Conservation (phyloP, 1,140 invertebrate species). For the Macrotrachela quadricornifera region DNA sequence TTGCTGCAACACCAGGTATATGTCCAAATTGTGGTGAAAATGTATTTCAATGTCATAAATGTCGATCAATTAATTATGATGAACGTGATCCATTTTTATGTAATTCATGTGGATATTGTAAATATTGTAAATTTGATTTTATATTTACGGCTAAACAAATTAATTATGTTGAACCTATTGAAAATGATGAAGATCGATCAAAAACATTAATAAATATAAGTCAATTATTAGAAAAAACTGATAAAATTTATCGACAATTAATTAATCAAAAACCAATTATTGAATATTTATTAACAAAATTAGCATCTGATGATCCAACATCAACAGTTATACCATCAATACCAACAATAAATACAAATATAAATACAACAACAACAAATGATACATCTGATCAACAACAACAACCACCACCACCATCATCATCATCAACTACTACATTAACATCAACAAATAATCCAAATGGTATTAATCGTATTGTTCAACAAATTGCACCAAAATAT, state of each 20-base stretch:
- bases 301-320: constrained; percentile 7
- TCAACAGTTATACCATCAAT: no score
- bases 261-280: constrained; percentile 58
- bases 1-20: constrained; percentile 85
- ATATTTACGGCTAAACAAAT: constrained; percentile 66
- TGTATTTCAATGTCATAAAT: constrained; percentile 53
- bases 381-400: neutral
- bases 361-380: no score
- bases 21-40: constrained; percentile 95
- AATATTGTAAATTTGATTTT: constrained; percentile 96
- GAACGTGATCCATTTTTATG: constrained; percentile 96
- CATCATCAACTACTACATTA: neutral
- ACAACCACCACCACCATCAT: neutral
- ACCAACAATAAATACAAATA: neutral
- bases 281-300: constrained; percentile 46
- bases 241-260: constrained; percentile 70
- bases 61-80: constrained; percentile 82
- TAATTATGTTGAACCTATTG: constrained; percentile 84
- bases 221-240: constrained; percentile 68
- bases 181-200: constrained; percentile 82
- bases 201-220: constrained; percentile 61
- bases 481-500: constrained; percentile 60
- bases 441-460: constrained; percentile 11
- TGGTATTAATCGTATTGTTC: constrained; percentile 30
- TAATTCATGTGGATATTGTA: constrained; percentile 93